Evolutionary conservation across 2,888 invertebrate genomes (phyloP), one percentile per base, ranked within the genome.

Genomic region (Rhopalosiphum nymphaeae): DNA sequence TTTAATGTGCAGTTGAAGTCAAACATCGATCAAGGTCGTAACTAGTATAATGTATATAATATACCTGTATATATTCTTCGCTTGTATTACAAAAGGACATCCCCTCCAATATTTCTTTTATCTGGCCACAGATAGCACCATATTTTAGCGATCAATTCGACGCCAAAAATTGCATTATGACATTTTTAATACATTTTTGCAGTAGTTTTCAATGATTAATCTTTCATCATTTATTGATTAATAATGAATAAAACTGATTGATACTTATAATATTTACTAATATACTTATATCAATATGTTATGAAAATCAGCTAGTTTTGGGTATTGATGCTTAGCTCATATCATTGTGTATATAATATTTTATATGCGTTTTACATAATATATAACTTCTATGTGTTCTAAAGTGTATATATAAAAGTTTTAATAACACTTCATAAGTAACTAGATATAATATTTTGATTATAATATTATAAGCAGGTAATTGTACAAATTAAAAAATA

Each of bases 1-100:
- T 87, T 57, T 57, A 57, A 87, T 49, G 49, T 49, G 49, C 61
- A 53, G 49, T 92, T 42, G 91, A 87, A 86, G 46, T 91, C 87
- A 67, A 61, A 92, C 49, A 87, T 92, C 87, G 49, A 92, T 92
- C 92, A 92, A 92, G 92, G 92, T 92, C 87, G 49, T 61, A 61
- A 57, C 91, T 91, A 49, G 49, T 49, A 67, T 49, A 61, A 42
- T 46, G 78, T 36, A 57, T 84, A 84, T n/a, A 42, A 25, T 84
- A 89, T 57, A 88, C 49, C 46, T 91, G 56, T 91, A 46, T 57
- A 56, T n/a, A 86, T 61, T 86, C 57, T 86, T 86, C 3, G n/a
- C 26, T 61, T n/a, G n/a, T 86, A 91, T 46, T 90, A 85, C 86
- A 91, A 91, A 86, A 91, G 86, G 86, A 57, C 56, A 91, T 57